Evolutionary conservation across 2,888 invertebrate genomes (phyloP), one percentile per base, ranked within the genome.

Genomic region (Epirrita christyi): DNA sequence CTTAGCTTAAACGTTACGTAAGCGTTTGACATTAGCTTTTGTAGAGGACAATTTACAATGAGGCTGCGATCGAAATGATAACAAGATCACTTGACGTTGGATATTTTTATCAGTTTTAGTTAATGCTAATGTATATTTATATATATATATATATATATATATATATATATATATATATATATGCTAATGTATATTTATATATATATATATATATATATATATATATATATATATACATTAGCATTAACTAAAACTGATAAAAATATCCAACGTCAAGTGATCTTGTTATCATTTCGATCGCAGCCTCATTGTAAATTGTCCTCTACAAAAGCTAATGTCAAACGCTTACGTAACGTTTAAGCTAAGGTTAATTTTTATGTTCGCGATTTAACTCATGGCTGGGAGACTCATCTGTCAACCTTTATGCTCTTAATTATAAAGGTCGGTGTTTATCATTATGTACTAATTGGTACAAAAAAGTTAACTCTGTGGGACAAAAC

Each of bases 331-430:
- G 50, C 45, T 42, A 53, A 53, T 58, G 57, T 58, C 46, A 59
- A 36, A 56, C 52, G 60, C 55, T 52, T 40, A 56, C 56, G 51
- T 51, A 52, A 52, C 37, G 28, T 21, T 4, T 27, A 49, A 45
- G 45, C 28, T 68, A 66, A 72, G 70, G 69, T 68, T 69, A 72
- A 63, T 70, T 70, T 71, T 71, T 66, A 64, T 66, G 66, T 59
- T 62, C 65, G 57, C 65, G 58, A 64, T 67, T 63, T 51, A 40
- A 48, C 49, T 61, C 63, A 61, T 54, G 63, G 51, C 55, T 62
- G 59, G 53, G 47, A 60, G 50, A 48, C 50, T 61, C 58, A 64
- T 67, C 57, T 58, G 59, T 66, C 64, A 67, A 59, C 64, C 54
- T 61, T 67, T 61, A 58, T 64, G 29, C 40, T 51, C 47, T 50